Percentiles rank a stretch among this genome's conserved stretches.
phyloP scores from a whole-genome alignment of 92 coral and sea anemone species.

The Hydrozoanthus gracilis region DNA sequence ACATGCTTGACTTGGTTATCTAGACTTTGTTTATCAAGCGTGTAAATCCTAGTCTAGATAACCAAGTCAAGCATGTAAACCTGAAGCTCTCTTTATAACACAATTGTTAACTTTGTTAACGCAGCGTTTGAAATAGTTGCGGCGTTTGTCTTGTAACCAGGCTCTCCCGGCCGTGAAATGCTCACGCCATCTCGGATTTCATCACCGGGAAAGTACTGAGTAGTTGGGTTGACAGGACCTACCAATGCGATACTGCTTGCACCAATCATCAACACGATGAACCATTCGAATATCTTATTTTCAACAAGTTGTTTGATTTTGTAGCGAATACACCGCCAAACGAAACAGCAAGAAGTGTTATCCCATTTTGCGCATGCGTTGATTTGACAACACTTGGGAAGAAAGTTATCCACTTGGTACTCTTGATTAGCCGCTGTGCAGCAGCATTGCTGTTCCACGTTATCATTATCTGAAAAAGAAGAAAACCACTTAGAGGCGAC shows the following conservation, averaged over 20 bases:
- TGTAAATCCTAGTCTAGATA: no score
- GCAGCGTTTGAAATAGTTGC: no score
- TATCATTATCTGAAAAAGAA: not conserved
- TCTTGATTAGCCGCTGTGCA: not conserved
- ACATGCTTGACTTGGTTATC: no score
- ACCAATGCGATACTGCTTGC: slow-evolving; percentile 93
- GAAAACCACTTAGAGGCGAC: not conserved
- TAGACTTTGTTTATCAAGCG: no score
- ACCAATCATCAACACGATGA: slow-evolving; percentile 80
- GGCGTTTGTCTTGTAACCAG: no score
- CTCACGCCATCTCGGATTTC: not conserved
- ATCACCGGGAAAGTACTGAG: not conserved
- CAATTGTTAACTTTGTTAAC: no score
- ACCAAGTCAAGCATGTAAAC: no score
- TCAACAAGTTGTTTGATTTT: slow-evolving; percentile 75
- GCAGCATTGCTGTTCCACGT: no score
- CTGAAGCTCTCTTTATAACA: no score
- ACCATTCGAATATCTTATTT: slow-evolving; percentile 90
- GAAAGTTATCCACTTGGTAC: slow-evolving; percentile 65
- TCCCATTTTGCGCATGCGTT: slow-evolving; percentile 45
- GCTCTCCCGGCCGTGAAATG: no score
- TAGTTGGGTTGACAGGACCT: slow-evolving; percentile 29
- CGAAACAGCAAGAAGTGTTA: slow-evolving; percentile 35
- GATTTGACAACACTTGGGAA: slow-evolving; percentile 50
- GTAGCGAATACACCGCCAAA: slow-evolving; percentile 73